Conservation (phyloP, 2,113 vertebrate genomes). For the Cyanocitta stelleri region DNA sequence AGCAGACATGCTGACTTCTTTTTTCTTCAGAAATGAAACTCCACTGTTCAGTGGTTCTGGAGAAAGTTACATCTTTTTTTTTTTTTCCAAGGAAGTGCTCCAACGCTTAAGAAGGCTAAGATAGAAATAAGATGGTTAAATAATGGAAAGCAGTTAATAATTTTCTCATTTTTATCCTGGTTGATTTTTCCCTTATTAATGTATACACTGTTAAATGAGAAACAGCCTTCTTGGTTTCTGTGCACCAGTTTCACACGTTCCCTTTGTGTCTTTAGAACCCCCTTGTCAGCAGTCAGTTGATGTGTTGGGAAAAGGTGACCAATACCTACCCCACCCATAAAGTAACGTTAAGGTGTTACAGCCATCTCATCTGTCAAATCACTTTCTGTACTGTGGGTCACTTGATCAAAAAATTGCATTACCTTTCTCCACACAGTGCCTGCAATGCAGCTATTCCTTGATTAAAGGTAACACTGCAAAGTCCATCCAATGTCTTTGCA, state of each 20-base stretch:
- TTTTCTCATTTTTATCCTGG: neutral
- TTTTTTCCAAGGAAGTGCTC: neutral
- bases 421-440: neutral
- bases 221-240: neutral
- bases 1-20: neutral
- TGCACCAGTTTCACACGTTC: neutral
- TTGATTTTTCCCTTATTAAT: neutral
- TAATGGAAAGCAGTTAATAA: neutral
- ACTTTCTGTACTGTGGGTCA: neutral
- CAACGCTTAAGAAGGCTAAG: neutral
- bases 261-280: neutral
- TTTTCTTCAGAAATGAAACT: conserved; percentile 31
- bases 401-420: neutral
- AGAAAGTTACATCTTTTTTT: neutral
- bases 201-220: neutral
- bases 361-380: neutral
- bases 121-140: neutral
- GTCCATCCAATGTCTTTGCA: neutral
- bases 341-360: accelerated
- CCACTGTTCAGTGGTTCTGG: neutral
- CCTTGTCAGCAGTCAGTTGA: neutral
- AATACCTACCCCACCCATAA: neutral
- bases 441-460: neutral
- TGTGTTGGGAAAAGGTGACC: neutral
- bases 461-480: neutral